Evolutionary conservation across 2,888 invertebrate species (phyloP).

Genomic region (Mantis religiosa): DNA sequence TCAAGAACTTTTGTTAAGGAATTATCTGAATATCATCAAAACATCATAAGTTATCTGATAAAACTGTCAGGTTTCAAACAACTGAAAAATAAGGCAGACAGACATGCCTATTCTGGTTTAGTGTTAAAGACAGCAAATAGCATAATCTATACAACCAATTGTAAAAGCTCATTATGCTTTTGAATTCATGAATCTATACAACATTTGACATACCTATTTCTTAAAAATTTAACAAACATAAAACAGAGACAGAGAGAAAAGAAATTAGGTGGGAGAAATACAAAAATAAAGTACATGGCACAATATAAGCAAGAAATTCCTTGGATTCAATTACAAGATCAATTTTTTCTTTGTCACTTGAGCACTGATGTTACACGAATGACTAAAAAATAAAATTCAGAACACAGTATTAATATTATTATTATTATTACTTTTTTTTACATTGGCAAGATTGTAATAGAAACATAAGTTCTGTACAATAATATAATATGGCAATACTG

Average conservation of each 20-base stretch:
- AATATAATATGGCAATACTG: slow-evolving; percentile 13
- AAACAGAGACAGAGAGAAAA: not conserved
- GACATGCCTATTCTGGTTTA: slow-evolving; percentile 5
- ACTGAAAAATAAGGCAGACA: not conserved
- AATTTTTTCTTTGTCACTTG: not conserved
- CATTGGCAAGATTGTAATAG: slow-evolving; percentile 14
- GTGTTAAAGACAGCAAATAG: not conserved
- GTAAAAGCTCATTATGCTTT: not conserved
- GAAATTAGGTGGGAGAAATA: not conserved
- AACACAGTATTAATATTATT: not conserved
- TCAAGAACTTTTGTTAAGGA: not conserved
- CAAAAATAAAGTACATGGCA: slow-evolving; percentile 1
- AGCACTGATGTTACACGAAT: slow-evolving; percentile 12
- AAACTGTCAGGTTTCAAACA: not conserved
- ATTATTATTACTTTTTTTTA: not conserved
- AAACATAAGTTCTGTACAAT: slow-evolving; percentile 20
- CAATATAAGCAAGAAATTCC: slow-evolving; percentile 6
- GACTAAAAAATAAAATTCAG: slow-evolving; percentile 10
- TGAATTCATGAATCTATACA: slow-evolving; percentile 4
- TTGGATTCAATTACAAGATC: not conserved
- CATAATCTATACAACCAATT: slow-evolving; percentile 5
- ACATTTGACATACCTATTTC: not conserved
- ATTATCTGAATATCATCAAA: slow-evolving; percentile 1
- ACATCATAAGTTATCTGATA: slow-evolving; percentile 9
- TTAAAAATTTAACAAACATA: slow-evolving; percentile 7